These are phyloP conservation scores for Ascidia mentula DNA, from an alignment of 23 tunicate species.

Conservation along the genomic window DNA sequence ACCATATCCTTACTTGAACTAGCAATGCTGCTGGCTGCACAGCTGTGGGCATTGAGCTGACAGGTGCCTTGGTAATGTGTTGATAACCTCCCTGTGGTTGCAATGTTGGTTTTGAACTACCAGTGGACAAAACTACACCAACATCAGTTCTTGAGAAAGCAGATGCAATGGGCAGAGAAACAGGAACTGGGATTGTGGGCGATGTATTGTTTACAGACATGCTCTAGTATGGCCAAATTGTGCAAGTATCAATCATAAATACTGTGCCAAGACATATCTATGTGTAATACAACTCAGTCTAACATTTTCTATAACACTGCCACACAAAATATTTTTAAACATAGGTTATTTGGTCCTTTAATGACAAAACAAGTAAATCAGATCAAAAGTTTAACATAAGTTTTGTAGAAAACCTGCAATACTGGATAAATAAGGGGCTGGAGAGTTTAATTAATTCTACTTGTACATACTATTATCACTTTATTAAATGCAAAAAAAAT, in stretches of 20 bases:
- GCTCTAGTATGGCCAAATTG: background rate
- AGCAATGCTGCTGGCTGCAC: background rate
- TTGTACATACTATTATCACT: too few species aligned
- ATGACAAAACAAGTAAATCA: too few species aligned
- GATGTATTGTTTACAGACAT: slow-evolving; percentile 58
- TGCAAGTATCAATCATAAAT: background rate
- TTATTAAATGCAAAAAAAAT: too few species aligned
- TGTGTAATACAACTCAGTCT: slow-evolving; percentile 13
- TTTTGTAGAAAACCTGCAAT: too few species aligned
- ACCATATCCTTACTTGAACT: background rate
- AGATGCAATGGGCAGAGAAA: slow-evolving; percentile 13
- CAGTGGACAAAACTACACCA: slow-evolving; percentile 1
- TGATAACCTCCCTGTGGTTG: background rate
- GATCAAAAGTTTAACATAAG: too few species aligned
- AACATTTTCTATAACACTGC: slow-evolving; percentile 9
- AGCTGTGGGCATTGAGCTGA: background rate
- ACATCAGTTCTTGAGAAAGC: slow-evolving; percentile 20
- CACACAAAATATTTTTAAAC: background rate
- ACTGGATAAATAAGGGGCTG: too few species aligned
- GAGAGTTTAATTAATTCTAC: too few species aligned
- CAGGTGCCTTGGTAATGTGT: background rate
- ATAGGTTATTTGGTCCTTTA: background rate
- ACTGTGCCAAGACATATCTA: background rate
- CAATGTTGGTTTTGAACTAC: slow-evolving; percentile 4
- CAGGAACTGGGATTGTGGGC: slow-evolving; percentile 26